A percentile compares a stretch with the other conserved stretches of the same genome.
Conservation (phyloP, 1,140 invertebrate species). For the Condylostylus longicornis region DNA sequence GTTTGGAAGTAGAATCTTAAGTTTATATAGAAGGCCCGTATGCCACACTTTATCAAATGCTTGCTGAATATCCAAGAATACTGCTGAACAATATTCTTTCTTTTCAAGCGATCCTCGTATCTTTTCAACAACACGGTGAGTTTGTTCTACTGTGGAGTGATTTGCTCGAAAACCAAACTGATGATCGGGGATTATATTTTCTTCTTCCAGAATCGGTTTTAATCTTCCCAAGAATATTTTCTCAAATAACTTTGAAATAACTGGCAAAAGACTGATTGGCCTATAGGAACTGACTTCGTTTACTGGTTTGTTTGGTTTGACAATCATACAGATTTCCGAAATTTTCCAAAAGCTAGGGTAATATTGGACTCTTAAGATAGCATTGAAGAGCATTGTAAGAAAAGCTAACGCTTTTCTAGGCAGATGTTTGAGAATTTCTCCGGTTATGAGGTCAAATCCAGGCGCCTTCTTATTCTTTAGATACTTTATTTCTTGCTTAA, state of each 20-base stretch:
- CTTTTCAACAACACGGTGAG: background rate
- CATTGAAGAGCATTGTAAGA: constrained; percentile 8
- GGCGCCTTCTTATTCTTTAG: constrained; percentile 12
- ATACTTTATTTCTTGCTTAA: constrained; percentile 8
- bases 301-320: background rate
- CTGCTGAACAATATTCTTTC: constrained; percentile 1
- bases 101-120: constrained; percentile 2
- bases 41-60: constrained; percentile 28
- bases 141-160: constrained; percentile 4
- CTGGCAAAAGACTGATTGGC: constrained; percentile 2
- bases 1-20: constrained; percentile 9
- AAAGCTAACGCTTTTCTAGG: constrained; percentile 8
- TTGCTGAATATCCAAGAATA: constrained; percentile 14
- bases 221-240: constrained; percentile 2
- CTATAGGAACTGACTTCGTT: constrained; percentile 1
- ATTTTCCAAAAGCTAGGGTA: constrained; percentile 4
- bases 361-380: constrained; percentile 9
- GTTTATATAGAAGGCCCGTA: constrained; percentile 21
- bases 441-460: constrained; percentile 9
- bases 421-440: constrained; percentile 5
- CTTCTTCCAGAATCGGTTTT: background rate
- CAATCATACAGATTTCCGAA: too few species aligned
- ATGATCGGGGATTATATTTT: constrained; percentile 4
- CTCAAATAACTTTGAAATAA: constrained; percentile 5
- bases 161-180: constrained; percentile 4